Evolutionary conservation across 2,888 invertebrate species (phyloP).

Genomic region (Hesperia comma): DNA sequence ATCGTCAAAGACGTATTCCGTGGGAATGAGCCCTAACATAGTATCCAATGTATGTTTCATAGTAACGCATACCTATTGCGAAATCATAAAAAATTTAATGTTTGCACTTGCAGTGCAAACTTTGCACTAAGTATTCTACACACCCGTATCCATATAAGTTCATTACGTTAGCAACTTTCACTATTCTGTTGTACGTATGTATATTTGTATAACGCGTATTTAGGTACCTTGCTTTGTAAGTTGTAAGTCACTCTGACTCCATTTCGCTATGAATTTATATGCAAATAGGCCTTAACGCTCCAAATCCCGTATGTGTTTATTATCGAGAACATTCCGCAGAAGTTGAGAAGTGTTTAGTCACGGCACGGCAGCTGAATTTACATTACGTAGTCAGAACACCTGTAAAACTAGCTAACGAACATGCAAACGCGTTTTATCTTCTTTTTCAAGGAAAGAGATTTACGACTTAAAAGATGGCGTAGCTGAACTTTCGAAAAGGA

Average conservation of each 20-base stretch:
- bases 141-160: neutral
- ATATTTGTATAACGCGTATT: conserved; percentile 1
- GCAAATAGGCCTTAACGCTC: conserved; percentile 32
- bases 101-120: no score
- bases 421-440: no score
- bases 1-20: no score
- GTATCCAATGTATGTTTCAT: no score
- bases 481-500: no score
- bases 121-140: conserved; percentile 39
- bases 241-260: conserved; percentile 1
- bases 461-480: no score
- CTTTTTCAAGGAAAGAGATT: no score
- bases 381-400: neutral
- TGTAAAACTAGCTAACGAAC: neutral
- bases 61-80: no score
- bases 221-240: conserved; percentile 1
- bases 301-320: conserved; percentile 27
- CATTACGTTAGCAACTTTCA: conserved; percentile 4
- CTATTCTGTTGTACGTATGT: neutral
- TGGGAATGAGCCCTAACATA: no score
- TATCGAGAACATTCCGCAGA: conserved; percentile 26
- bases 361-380: conserved; percentile 28
- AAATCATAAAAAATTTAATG: no score
- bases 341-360: conserved; percentile 21
- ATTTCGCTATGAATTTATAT: conserved; percentile 32